Conservation (phyloP, 2,113 vertebrate genomes). For the Excalfactoria chinensis region DNA sequence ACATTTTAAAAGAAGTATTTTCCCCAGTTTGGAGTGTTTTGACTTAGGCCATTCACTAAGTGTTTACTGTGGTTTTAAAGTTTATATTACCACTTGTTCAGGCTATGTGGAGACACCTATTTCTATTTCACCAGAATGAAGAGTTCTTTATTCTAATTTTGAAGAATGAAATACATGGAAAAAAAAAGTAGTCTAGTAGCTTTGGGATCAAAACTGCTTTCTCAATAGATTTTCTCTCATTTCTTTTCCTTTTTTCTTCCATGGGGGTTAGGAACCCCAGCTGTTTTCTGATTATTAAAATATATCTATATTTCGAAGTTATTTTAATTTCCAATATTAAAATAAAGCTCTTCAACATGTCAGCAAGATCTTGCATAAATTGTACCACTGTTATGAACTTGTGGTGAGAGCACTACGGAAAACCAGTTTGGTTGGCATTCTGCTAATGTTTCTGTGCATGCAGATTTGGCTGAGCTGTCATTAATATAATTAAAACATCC, state of each 20-base stretch:
- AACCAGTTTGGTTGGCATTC: neutral
- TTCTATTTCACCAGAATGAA: neutral
- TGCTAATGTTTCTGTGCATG: neutral
- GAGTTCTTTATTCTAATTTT: neutral
- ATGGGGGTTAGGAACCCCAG: neutral
- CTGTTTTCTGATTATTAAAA: neutral
- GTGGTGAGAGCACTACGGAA: neutral
- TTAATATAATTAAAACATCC: neutral
- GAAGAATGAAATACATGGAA: neutral
- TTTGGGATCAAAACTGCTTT: neutral
- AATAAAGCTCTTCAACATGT: neutral
- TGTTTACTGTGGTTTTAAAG: neutral
- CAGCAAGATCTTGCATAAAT: neutral
- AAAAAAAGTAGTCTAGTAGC: neutral
- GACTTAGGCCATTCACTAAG: neutral
- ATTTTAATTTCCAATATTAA: neutral
- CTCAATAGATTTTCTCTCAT: neutral
- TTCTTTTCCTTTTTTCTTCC: neutral
- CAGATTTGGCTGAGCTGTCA: neutral
- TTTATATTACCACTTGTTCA: neutral
- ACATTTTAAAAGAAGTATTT: neutral
- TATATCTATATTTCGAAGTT: neutral
- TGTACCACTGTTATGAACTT: neutral
- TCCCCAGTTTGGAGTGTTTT: neutral
- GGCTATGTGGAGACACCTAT: neutral